Base-by-base conservation (phyloP, 1,140 invertebrate species). In the Nebria ingens region DNA sequence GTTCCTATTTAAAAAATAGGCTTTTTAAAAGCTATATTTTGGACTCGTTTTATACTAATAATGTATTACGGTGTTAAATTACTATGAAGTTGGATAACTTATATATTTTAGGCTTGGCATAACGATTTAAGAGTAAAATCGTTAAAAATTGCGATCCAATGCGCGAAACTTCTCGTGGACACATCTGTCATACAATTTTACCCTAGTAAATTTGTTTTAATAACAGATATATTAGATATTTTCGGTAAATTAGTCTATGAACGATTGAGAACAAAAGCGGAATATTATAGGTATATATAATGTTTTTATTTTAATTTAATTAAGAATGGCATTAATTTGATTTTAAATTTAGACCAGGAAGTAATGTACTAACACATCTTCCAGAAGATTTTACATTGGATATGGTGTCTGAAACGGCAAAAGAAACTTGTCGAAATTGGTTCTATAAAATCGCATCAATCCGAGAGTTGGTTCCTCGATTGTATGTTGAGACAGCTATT, bases 371-470 rank as follows among this genome's bases (percentile, higher is more conserved):
- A 2, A 75, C 72, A 52, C 72, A 74, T 58, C 68, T 88, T 56
- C 84, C 85, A 38, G 82, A 85, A 69, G 79, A 79, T 68, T 84
- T 89, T 63, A 82, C 82, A 50, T 76, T 82, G 1, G 82, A 86
- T 58, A 83, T 86, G 75, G 84, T 93, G 11, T 84, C 89, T 9
- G 92, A 95, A 69, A 76, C 82, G 57, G 93, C 93, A 0, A 93
- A 93, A 70, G 95, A 98, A 75, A 98, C 93, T 6, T 97, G 94
- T 70, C 82, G 90, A 57, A 98, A 98, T 78, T 98, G 96, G 96
- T 95, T 98, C 74, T 97, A 92, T 72, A 98, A 98, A 79, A 95
- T 98, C 68, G 91, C 94, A 1, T 97, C 94, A 1, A 97, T 98
- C 59, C 78, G 94, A 65, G 96, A 98, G 75, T 71, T 98, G 12